Evolutionary conservation across 2,113 vertebrate genomes (phyloP).

Genomic region (Alexandromys fortis): DNA sequence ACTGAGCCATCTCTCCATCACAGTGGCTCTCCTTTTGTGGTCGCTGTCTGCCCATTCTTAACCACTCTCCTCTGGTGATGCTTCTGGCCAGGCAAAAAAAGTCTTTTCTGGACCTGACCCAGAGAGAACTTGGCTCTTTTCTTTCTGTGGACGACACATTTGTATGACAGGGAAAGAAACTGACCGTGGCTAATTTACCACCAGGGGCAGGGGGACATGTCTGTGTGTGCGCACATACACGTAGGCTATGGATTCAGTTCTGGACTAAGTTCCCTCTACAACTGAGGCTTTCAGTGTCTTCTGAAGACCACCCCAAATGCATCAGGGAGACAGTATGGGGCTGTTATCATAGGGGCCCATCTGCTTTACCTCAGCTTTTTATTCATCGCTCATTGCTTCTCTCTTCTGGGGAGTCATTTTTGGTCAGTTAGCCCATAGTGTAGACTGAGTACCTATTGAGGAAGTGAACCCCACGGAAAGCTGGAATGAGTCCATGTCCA

Average conservation of each 20-base stretch:
- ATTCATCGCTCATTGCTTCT: slow-evolving; percentile 54
- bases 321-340: not conserved
- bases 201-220: not conserved
- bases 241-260: slow-evolving; percentile 30
- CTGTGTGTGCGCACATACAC: not conserved
- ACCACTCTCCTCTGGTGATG: not conserved
- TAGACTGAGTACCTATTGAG: not conserved
- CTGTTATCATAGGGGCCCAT: slow-evolving; percentile 52
- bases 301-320: not conserved
- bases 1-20: not conserved
- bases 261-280: slow-evolving; percentile 20
- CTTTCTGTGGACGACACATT: not conserved
- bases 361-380: slow-evolving; percentile 52
- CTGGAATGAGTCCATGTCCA: not conserved
- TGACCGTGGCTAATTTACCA: not conserved
- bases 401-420: not conserved
- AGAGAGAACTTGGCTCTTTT: not conserved
- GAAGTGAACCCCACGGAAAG: not conserved
- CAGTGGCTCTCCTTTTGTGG: too few species aligned
- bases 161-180: not conserved
- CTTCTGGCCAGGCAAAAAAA: not conserved
- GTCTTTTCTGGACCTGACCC: not conserved
- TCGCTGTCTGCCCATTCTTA: not conserved
- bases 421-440: not conserved
- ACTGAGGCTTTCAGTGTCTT: not conserved